Evolutionary conservation across 1,140 invertebrate species (phyloP), one percentile per base, ranked within the genome.

Genomic region (Catajapyx aquilonaris): DNA sequence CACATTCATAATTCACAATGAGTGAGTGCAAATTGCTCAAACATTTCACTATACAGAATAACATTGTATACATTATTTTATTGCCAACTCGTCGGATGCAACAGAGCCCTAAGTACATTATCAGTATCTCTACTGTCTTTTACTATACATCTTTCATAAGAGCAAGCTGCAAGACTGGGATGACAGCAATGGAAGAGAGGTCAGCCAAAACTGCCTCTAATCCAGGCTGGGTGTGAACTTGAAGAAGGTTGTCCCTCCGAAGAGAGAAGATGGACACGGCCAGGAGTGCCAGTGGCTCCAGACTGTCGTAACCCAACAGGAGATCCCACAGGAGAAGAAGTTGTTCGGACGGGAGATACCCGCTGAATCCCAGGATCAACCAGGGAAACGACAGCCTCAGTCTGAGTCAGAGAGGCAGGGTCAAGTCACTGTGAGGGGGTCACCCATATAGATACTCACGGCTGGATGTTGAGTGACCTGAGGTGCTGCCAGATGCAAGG

Each of bases 331-430:
- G 59, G 22, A 80, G 71, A 1, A 96, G 60, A 1, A 95, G 60
- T 55, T 96, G 87, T 47, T 91, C 85, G 3, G 84, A 84, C 0
- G 83, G 76, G 33, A 96, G 60, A 52, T 90, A 84, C 0, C 90
- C 88, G 45, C 86, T 91, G 52, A 93, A 96, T 2, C 79, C 86
- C 42, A 86, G 64, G 68, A 94, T 90, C 7, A 96, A 55, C 90
- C 90, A 96, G 55, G 91, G 91, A 52, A 94, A 88, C 2, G 88
- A 84, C 15, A 94, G 71, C 48, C 77, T 69, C 20, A 88, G 62
- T n/a, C 81, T 84, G 44, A 23, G 62, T 56, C 38, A 47, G 46
- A 40, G 39, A 40, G 13, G 30, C 35, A 42, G 7, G 31, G 37
- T 10, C 15, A 35, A 20, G 16, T 18, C 36, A 10, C 34, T 31